Conservation (phyloP, 2,113 vertebrate species). For the Pardalotus punctatus region DNA sequence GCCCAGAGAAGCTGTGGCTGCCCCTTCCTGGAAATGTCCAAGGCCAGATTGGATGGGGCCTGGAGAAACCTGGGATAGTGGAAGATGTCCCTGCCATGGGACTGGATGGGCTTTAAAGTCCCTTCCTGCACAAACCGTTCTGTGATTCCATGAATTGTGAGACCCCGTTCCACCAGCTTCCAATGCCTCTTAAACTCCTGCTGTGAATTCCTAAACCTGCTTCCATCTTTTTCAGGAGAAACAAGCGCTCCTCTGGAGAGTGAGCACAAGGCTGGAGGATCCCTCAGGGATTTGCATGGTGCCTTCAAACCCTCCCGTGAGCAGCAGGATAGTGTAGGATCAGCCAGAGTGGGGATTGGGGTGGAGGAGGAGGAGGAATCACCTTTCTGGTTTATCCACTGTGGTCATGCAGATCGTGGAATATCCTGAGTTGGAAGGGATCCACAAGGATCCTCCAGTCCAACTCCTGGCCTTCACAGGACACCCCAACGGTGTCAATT, state of each 20-base stretch:
- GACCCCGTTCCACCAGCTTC: background rate
- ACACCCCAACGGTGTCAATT: rapidly evolving
- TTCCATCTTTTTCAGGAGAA: background rate
- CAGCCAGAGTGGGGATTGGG: background rate
- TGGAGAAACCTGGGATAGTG: background rate
- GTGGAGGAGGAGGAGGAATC: background rate
- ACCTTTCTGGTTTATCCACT: background rate
- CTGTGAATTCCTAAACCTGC: background rate
- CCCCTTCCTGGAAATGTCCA: background rate
- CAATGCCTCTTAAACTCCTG: rapidly evolving
- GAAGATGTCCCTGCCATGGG: background rate
- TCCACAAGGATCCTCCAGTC: background rate
- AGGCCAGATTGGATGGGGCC: background rate
- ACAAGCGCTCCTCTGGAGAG: background rate
- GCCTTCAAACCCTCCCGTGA: background rate
- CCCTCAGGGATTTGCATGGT: background rate
- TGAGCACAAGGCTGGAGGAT: background rate
- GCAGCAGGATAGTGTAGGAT: background rate
- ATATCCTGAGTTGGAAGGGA: background rate
- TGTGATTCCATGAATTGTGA: background rate
- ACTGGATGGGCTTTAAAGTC: background rate
- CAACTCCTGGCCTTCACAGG: background rate
- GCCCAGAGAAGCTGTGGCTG: background rate
- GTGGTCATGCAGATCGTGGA: background rate
- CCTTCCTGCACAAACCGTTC: background rate